Evolutionary conservation across 2,888 invertebrate species (phyloP), one percentile per base, ranked within the genome.

Genomic region (Athalia rosae): DNA sequence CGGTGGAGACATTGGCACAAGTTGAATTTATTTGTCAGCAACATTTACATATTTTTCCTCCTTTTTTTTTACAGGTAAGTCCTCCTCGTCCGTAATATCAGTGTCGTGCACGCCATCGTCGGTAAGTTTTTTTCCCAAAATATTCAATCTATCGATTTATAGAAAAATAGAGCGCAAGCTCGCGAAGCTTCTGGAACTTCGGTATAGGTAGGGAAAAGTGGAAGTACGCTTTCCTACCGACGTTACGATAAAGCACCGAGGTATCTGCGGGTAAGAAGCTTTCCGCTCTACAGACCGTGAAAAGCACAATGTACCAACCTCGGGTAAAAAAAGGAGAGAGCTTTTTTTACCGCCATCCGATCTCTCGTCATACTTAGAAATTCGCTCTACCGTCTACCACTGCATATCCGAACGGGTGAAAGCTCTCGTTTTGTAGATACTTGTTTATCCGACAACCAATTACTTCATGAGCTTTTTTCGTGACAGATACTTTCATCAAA

Each of bases 41-140:
- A 28, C 28, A 28, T 28, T 28, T 28, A 28, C 28, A 28, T 28
- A 28, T 28, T 2, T 28, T 28, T 28, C 28, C 2, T 28, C 28
- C 28, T 59, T 61, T 61, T 61, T 4, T 7, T 61, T 50, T n/a
- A 13, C 58, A 71, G 71, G 71, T 71, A 71, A 71, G 71, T 71
- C n/a, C 41, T 41, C 45, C 9, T 58, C 71, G 71, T n/a, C 71
- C 58, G 28, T 43, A 58, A 58, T 58, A 28, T 28, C 28, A 28
- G 28, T 28, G 28, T 28, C 28, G 43, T 58, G 58, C 58, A 71
- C 11, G 15, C 7, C 50, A 43, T 45, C 43, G 13, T 71, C 58
- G 71, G 71, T 71, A 71, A 71, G 71, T 71, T 50, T 1, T 4
- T 58, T 13, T n/a, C n/a, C n/a, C 58, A 13, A n/a, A 56, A 28